phyloP scores from a whole-genome alignment of 2,113 vertebrate species.

The Gnathonemus longibarbis region DNA sequence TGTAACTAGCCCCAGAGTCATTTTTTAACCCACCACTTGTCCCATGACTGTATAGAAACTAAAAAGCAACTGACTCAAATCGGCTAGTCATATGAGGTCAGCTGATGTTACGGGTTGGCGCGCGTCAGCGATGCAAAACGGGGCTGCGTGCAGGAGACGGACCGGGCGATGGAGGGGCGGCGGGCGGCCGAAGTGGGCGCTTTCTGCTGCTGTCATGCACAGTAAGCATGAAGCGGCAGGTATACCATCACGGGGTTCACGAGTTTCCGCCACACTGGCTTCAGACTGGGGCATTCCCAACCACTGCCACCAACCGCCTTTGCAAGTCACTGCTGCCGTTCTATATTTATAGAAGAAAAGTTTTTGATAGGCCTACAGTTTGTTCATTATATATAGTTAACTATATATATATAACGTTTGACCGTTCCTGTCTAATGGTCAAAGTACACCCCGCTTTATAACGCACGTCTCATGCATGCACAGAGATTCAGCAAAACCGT shows the following conservation, averaged over 20 bases:
- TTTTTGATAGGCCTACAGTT: neutral
- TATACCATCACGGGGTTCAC: neutral
- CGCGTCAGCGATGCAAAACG: neutral
- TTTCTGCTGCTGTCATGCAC: neutral
- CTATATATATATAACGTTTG: neutral
- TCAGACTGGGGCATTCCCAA: neutral
- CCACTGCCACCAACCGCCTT: neutral
- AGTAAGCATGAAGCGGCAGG: slow-evolving; percentile 11
- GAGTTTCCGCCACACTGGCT: neutral
- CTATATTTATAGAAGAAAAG: neutral
- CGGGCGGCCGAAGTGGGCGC: neutral
- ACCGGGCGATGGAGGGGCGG: neutral
- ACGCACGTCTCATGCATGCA: neutral
- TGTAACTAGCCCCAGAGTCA: neutral
- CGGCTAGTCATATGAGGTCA: slow-evolving; percentile 30
- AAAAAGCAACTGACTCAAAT: slow-evolving; percentile 22
- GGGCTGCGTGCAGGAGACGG: neutral
- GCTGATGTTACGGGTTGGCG: slow-evolving; percentile 1
- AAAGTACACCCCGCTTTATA: neutral
- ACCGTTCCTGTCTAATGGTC: neutral
- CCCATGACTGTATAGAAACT: slow-evolving; percentile 12
- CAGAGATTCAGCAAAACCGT: neutral
- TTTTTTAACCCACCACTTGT: neutral
- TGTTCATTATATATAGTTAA: neutral
- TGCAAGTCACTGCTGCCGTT: neutral